These are phyloP conservation scores for Lophotriccus pileatus DNA, from an alignment of 2,797 vertebrate genomes.

Conservation along the genomic window DNA sequence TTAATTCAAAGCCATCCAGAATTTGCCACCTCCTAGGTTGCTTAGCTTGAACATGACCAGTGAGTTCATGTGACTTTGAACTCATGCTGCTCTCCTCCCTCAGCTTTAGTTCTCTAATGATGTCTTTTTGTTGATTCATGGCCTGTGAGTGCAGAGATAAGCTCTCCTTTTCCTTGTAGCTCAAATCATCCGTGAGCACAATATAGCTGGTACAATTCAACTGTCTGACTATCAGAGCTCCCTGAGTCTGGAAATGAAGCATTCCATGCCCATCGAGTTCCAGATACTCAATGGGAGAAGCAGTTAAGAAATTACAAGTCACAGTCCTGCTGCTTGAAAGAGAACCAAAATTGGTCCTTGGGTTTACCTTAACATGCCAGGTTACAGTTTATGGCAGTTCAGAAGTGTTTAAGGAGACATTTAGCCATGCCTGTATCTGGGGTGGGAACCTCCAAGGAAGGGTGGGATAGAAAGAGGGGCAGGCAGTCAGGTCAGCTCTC, in stretches of 20 bases:
- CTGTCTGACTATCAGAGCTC: background rate
- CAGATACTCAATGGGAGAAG: background rate
- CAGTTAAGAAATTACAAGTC: background rate
- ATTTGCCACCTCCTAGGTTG: slow-evolving; percentile 43
- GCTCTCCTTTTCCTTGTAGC: background rate
- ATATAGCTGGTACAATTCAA: background rate
- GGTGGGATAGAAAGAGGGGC: background rate
- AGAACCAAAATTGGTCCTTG: background rate
- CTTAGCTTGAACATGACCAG: background rate
- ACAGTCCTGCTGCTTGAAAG: background rate
- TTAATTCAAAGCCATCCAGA: slow-evolving; percentile 4
- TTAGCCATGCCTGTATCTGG: background rate
- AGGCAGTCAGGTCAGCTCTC: background rate
- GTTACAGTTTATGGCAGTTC: background rate
- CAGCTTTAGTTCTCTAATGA: slow-evolving; percentile 1
- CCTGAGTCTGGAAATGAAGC: background rate
- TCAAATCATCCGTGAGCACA: background rate
- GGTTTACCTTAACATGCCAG: background rate
- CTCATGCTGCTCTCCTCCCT: background rate
- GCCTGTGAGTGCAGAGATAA: slow-evolving; percentile 23
- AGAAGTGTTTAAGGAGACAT: background rate
- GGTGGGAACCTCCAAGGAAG: background rate
- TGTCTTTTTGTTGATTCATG: slow-evolving; percentile 28
- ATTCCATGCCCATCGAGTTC: background rate
- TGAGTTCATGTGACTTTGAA: slow-evolving; percentile 22